Evolutionary conservation across 2,113 vertebrate species (phyloP).

Genomic region (Acrocephalus kingi): DNA sequence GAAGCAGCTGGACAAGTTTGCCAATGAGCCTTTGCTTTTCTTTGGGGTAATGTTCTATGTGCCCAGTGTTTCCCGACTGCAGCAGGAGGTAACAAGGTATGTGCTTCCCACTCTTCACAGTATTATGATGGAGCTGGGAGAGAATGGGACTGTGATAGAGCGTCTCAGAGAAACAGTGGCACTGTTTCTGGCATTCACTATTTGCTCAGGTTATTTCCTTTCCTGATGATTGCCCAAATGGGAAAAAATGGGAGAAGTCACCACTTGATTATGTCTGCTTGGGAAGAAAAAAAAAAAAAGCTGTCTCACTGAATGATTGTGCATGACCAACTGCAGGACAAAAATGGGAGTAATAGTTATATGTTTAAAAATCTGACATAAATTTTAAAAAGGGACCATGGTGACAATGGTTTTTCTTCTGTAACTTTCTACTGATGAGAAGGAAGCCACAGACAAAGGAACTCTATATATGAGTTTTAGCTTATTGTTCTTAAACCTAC

Average conservation of each 20-base stretch:
- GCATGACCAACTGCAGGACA: background rate
- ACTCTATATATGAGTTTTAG: background rate
- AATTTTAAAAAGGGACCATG: background rate
- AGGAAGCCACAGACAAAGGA: background rate
- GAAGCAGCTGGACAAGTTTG: slow-evolving; percentile 98
- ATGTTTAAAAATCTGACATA: background rate
- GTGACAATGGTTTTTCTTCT: background rate
- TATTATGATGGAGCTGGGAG: background rate
- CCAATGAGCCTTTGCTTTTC: slow-evolving; percentile 93
- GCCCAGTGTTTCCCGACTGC: slow-evolving; percentile 88
- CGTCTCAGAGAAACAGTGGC: background rate
- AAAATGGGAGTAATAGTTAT: background rate
- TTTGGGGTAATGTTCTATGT: slow-evolving; percentile 99
- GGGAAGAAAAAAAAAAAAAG: background rate
- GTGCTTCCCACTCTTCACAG: background rate
- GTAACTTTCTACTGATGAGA: background rate
- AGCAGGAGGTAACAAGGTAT: slow-evolving; percentile 94
- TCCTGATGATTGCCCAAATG: background rate
- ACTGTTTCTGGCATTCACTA: background rate
- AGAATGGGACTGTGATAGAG: background rate
- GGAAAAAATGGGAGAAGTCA: background rate
- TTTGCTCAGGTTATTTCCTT: background rate
- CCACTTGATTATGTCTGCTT: background rate
- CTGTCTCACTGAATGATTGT: background rate
- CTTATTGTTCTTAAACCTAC: background rate